These are phyloP conservation scores for Brachyalestes nurse DNA, from an alignment of 2,797 vertebrate species.

Conservation along the genomic window DNA sequence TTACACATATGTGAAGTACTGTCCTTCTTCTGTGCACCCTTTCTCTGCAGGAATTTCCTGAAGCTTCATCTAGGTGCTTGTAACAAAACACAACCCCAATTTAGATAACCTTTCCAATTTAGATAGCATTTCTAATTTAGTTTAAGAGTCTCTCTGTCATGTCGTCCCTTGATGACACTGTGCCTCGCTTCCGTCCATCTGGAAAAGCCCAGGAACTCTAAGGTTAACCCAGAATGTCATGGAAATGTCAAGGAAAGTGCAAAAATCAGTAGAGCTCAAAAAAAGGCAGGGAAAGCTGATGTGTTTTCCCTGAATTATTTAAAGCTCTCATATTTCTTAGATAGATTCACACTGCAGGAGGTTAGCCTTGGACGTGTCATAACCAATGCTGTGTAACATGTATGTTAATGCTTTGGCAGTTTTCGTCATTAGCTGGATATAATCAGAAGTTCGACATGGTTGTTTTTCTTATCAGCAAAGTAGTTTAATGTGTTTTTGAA, in stretches of 20 bases:
- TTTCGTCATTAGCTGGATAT: neutral
- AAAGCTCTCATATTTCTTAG: neutral
- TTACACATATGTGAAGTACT: neutral
- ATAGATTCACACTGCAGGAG: neutral
- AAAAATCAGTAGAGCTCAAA: neutral
- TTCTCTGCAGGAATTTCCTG: neutral
- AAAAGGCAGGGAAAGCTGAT: neutral
- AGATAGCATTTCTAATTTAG: conserved; percentile 14
- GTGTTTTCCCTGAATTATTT: neutral
- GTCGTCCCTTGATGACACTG: neutral
- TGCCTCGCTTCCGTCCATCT: neutral
- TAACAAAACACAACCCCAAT: conserved; percentile 21
- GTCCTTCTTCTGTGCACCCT: neutral
- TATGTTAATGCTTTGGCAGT: neutral
- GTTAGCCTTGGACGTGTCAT: neutral
- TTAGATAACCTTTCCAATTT: conserved; percentile 9
- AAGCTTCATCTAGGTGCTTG: conserved; percentile 2
- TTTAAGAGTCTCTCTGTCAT: neutral
- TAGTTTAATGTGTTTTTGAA: neutral
- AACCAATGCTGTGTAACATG: neutral
- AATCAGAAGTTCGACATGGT: neutral
- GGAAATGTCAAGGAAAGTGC: neutral
- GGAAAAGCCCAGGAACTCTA: neutral
- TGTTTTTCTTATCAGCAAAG: neutral
- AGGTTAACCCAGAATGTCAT: neutral